Percentiles rank a stretch among this genome's conserved stretches.
Evolutionary conservation across 2,888 invertebrate species (phyloP).

Genomic region (Aporophyla lueneburgensis): DNA sequence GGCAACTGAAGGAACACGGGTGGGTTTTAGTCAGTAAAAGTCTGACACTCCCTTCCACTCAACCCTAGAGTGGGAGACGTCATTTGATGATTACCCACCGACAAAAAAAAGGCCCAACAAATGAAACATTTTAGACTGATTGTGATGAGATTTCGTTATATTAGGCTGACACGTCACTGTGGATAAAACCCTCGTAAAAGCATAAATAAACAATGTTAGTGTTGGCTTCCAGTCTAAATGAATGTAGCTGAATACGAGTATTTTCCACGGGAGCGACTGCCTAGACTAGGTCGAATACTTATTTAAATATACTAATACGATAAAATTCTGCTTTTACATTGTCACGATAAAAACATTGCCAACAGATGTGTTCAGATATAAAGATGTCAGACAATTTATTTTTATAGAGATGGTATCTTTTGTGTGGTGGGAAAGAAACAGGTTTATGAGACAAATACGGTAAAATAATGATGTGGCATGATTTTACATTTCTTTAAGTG

Average conservation of each 20-base stretch:
- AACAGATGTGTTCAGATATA: conserved; percentile 4
- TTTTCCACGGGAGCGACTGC: neutral
- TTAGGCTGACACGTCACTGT: too few species aligned
- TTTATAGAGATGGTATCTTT: neutral
- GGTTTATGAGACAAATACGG: neutral
- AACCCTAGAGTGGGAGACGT: too few species aligned
- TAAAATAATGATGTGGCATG: neutral
- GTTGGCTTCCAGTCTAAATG: neutral
- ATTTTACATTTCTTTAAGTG: neutral
- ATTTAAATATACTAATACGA: neutral
- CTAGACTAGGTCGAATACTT: neutral
- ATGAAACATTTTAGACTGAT: too few species aligned
- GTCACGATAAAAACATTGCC: conserved; percentile 1
- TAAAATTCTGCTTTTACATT: conserved; percentile 16
- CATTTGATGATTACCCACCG: too few species aligned
- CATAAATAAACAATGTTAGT: neutral
- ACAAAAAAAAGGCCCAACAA: too few species aligned
- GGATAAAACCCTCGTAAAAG: neutral
- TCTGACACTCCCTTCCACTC: too few species aligned
- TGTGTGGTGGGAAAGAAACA: neutral
- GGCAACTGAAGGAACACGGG: too few species aligned
- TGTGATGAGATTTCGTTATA: neutral
- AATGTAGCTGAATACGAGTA: neutral
- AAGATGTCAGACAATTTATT: neutral
- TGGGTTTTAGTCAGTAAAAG: too few species aligned